These are phyloP conservation scores for Hirtodrosophila trivittata DNA, from an alignment of 2,888 invertebrate species.

Conservation along the genomic window DNA sequence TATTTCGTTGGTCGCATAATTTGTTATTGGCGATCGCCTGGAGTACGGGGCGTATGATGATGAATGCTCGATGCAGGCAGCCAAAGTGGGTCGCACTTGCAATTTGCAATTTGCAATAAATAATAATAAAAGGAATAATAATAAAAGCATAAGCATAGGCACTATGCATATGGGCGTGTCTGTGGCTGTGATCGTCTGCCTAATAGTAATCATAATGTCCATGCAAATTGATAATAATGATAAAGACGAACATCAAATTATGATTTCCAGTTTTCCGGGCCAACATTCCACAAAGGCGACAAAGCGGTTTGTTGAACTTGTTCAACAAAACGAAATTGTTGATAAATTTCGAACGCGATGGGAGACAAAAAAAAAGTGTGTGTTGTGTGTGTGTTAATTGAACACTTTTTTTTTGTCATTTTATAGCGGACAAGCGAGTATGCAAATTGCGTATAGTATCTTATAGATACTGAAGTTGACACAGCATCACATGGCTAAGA, in stretches of 20 bases:
- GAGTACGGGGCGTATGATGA: conserved; percentile 63
- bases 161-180: conserved; percentile 43
- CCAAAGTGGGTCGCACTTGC: conserved; percentile 70
- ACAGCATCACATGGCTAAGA: conserved; percentile 23
- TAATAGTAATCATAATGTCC: conserved; percentile 54
- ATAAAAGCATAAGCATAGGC: conserved; percentile 14
- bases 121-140: conserved; percentile 33
- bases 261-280: conserved; percentile 57
- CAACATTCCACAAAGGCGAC: conserved; percentile 57
- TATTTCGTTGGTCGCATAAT: conserved; percentile 60
- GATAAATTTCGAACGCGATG: conserved; percentile 45
- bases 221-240: conserved; percentile 65
- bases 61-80: conserved; percentile 47
- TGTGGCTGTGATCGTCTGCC: conserved; percentile 48
- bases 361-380: conserved; percentile 9
- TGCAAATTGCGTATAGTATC: conserved; percentile 59
- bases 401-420: conserved; percentile 54
- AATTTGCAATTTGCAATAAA: conserved; percentile 76
- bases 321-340: conserved; percentile 56
- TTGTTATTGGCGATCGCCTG: conserved; percentile 30
- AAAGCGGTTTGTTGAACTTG: conserved; percentile 69
- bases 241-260: conserved; percentile 37
- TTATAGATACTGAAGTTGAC: conserved; percentile 35
- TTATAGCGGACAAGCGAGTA: conserved; percentile 51
- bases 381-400: conserved; percentile 64